phyloP scores from a whole-genome alignment of 2,888 invertebrate genomes.

The Autographa pulchrina region DNA sequence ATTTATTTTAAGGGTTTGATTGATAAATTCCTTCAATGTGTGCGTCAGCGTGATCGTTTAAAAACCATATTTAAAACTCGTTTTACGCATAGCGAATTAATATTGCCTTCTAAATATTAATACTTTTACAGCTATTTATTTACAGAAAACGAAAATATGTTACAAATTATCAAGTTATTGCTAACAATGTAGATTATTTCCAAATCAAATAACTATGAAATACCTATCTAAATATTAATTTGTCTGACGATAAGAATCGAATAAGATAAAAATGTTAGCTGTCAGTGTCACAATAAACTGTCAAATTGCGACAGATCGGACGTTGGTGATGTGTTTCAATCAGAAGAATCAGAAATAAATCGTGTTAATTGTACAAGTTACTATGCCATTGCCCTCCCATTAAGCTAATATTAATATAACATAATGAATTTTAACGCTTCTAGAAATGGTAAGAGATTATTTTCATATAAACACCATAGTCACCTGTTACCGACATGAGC shows the following conservation, averaged over 20 bases:
- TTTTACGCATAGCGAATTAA: neutral
- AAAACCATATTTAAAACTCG: neutral
- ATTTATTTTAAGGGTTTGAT: no score
- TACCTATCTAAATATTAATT: neutral
- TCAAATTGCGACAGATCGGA: slow-evolving; percentile 64
- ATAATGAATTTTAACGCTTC: slow-evolving; percentile 87
- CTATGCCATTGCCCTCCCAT: slow-evolving; percentile 69
- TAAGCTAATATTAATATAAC: slow-evolving; percentile 54
- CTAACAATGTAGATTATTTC: neutral
- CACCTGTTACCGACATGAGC: slow-evolving; percentile 33
- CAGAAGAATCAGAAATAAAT: slow-evolving; percentile 67
- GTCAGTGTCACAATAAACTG: slow-evolving; percentile 30
- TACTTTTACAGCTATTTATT: neutral
- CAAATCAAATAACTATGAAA: neutral
- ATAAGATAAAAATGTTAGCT: neutral
- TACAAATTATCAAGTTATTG: neutral
- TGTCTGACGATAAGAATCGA: neutral
- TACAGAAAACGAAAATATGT: neutral
- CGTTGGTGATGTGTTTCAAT: slow-evolving; percentile 84
- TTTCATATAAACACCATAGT: slow-evolving; percentile 20
- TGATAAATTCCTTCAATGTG: no score
- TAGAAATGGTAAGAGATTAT: slow-evolving; percentile 78
- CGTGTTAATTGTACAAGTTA: slow-evolving; percentile 67
- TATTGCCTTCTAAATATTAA: neutral
- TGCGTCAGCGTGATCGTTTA: no score